Percentiles rank a stretch among this genome's conserved stretches.
Evolutionary conservation across 2,113 vertebrate genomes (phyloP).

Genomic region (Sinocyclocheilus anshuiensis): DNA sequence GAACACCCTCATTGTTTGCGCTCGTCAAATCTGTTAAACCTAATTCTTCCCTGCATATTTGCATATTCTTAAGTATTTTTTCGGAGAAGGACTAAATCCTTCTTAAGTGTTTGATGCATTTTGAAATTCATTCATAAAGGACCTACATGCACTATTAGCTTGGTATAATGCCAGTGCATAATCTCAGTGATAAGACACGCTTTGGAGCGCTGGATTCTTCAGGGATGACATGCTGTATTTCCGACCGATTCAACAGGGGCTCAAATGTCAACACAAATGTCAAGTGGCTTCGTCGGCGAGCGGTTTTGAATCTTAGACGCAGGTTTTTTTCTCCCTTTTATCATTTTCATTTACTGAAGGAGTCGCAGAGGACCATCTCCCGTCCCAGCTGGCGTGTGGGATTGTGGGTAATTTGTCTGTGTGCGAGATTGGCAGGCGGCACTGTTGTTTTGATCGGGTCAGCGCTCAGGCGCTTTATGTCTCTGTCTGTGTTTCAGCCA

Average conservation of each 20-base stretch:
- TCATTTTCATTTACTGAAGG: constrained; percentile 56
- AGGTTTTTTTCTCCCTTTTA: constrained; percentile 31
- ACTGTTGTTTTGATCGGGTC: constrained; percentile 29
- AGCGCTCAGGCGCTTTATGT: neutral
- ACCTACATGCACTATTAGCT: constrained; percentile 96
- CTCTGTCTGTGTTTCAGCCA: constrained; percentile 19
- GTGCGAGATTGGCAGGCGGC: constrained; percentile 28
- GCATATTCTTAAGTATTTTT: constrained; percentile 97
- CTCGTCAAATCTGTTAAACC: constrained; percentile 83
- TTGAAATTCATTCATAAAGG: constrained; percentile 93
- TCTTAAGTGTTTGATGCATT: constrained; percentile 90
- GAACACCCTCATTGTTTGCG: constrained; percentile 84
- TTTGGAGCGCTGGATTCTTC: constrained; percentile 80
- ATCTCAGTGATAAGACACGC: constrained; percentile 88
- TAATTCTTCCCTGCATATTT: constrained; percentile 85
- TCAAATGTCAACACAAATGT: constrained; percentile 85
- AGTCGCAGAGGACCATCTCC: constrained; percentile 45
- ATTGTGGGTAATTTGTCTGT: constrained; percentile 52
- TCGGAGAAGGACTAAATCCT: constrained; percentile 82
- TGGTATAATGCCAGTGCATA: constrained; percentile 87
- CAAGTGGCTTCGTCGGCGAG: constrained; percentile 73
- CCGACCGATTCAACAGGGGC: constrained; percentile 75
- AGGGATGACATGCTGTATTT: constrained; percentile 80
- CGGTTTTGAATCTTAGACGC: constrained; percentile 69
- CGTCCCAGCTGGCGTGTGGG: constrained; percentile 40